Conservation (phyloP, 2,797 vertebrate genomes). For the Cuniculus paca region DNA sequence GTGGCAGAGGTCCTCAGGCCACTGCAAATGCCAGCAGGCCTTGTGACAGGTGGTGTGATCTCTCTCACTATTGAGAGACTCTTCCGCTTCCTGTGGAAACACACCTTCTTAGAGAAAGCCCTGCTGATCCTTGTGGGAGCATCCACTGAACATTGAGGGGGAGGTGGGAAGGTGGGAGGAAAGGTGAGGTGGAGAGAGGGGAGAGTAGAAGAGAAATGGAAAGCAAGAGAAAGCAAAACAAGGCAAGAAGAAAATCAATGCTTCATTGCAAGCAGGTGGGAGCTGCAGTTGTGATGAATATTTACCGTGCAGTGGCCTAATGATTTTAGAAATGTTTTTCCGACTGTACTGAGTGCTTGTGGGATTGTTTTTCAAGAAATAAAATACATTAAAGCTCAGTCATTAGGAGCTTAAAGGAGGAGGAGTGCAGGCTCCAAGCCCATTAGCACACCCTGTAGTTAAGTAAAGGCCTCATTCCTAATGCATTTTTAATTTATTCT, state of each 20-base stretch:
- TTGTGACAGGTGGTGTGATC: not conserved
- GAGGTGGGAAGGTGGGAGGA: not conserved
- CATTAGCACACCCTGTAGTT: constrained; percentile 79
- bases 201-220: constrained; percentile 65
- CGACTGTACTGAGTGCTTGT: constrained; percentile 79
- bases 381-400: constrained; percentile 86
- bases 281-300: constrained; percentile 85
- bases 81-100: constrained; percentile 38
- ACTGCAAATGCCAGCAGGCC: not conserved
- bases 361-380: constrained; percentile 87
- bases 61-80: not conserved
- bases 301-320: constrained; percentile 81
- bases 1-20: not conserved
- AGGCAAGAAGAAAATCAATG: constrained; percentile 79
- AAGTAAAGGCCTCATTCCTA: constrained; percentile 80
- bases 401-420: constrained; percentile 84
- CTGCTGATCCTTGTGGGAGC: not conserved
- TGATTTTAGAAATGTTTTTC: constrained; percentile 83
- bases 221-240: constrained; percentile 65
- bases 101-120: not conserved
- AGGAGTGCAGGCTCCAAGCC: constrained; percentile 70
- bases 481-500: constrained; percentile 81
- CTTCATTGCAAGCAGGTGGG: constrained; percentile 81
- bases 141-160: not conserved
- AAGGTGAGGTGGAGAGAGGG: not conserved